Conservation (phyloP, 2,888 invertebrate genomes). For the Cerastis leucographa region DNA sequence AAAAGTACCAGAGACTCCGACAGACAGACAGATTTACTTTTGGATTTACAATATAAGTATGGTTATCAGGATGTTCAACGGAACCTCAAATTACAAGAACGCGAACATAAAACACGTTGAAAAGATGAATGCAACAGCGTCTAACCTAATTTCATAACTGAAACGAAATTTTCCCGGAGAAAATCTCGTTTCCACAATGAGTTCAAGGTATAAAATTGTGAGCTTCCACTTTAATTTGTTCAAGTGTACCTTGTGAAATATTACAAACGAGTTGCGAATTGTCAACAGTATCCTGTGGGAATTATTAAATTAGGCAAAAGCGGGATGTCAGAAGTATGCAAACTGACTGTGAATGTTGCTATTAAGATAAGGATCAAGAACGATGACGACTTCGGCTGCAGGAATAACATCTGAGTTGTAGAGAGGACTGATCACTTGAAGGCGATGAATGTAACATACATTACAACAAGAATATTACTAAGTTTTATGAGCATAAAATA, state of each 20-base stretch:
- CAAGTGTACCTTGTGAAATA: conserved; percentile 60
- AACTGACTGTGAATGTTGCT: conserved; percentile 11
- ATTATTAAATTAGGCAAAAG: conserved; percentile 62
- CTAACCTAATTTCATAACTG: conserved; percentile 59
- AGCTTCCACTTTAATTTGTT: conserved; percentile 57
- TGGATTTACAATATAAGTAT: background rate
- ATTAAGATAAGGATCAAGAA: conserved; percentile 3
- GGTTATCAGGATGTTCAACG: conserved; percentile 7
- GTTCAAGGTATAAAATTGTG: conserved; percentile 54
- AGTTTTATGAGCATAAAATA: background rate
- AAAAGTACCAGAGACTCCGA: background rate
- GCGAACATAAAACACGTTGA: conserved; percentile 39
- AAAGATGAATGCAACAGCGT: conserved; percentile 57
- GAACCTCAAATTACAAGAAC: conserved; percentile 13
- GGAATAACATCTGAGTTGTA: background rate
- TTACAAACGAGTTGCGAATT: conserved; percentile 60
- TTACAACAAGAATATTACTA: background rate
- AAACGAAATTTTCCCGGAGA: conserved; percentile 52
- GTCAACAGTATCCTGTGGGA: conserved; percentile 57
- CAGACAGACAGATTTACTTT: background rate
- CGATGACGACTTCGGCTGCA: background rate
- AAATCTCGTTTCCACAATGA: conserved; percentile 58
- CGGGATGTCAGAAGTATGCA: background rate
- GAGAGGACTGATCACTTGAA: background rate
- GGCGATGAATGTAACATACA: background rate